These are phyloP conservation scores for Eupsilia transversa DNA, from an alignment of 2,888 invertebrate genomes.

Conservation along the genomic window DNA sequence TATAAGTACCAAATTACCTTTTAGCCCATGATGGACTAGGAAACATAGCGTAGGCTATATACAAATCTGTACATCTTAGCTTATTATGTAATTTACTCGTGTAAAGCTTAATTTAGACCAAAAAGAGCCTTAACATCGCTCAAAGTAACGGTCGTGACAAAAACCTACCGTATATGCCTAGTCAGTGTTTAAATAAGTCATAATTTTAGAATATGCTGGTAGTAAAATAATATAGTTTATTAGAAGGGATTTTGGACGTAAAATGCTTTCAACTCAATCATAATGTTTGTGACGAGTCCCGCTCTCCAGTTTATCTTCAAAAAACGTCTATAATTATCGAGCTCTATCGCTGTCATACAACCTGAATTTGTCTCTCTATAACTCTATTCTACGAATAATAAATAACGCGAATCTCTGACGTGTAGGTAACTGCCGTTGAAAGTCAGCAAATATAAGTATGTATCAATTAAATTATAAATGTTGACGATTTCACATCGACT, in stretches of 20 bases:
- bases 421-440: neutral
- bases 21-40: neutral
- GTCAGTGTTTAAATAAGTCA: constrained; percentile 16
- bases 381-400: neutral
- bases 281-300: neutral
- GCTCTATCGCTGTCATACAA: neutral
- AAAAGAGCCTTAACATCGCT: constrained; percentile 38
- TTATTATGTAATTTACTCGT: constrained; percentile 14
- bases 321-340: neutral
- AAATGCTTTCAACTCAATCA: constrained; percentile 8
- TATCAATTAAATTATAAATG: constrained; percentile 13
- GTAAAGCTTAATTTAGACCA: constrained; percentile 30
- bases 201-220: neutral
- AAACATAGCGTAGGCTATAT: neutral
- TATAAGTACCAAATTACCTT: neutral
- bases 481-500: neutral
- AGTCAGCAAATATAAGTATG: neutral
- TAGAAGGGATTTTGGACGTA: neutral
- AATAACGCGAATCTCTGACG: neutral
- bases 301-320: neutral
- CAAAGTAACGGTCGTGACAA: constrained; percentile 14
- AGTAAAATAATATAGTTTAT: neutral
- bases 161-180: neutral
- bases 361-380: neutral
- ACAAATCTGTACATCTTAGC: constrained; percentile 11